Evolutionary conservation across 2,113 vertebrate species (phyloP), one percentile per base, ranked within the genome.

Genomic region (Salvelinus sp.): DNA sequence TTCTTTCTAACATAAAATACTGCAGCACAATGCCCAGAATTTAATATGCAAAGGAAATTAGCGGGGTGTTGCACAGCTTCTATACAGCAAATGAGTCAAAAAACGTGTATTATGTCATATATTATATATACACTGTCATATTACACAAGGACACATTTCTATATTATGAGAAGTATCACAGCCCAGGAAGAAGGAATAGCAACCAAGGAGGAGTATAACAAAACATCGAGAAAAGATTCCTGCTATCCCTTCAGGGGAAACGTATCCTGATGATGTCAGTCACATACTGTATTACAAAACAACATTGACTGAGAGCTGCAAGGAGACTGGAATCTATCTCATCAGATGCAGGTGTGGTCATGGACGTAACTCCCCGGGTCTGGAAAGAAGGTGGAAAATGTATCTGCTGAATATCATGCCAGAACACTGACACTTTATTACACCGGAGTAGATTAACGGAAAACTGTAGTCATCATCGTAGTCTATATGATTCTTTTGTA

Each of bases 331-430:
- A 13, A 47, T 69, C 67, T 20, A 47, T 78, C 64, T 72, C 74
- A 73, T 85, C 79, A 73, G 71, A 71, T 79, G 83, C 85, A 84
- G 83, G 85, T 86, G 74, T 74, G 54, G 76, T 75, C 89, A 85
- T 4, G 71, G 58, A 57, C 75, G 27, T 47, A 0, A 47, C 70
- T 30, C 28, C 9, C 9, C 9, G 48, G 16, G 3, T 33, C 10
- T 75, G 62, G 57, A 6, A 57, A 25, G 20, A 73, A 22, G 3
- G 0, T 64, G 72, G 79, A 69, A 70, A 77, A 80, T 30, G 2
- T 38, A 58, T 66, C 73, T 25, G 77, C 28, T n/a, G 67, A 28
- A 73, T 54, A 58, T 71, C 30, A 23, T 20, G 44, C 23, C 20
- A 22, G 72, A 33, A 66, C 69, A 82, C 70, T 60, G 80, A 28